phyloP scores from a whole-genome alignment of 92 coral and sea anemone species.

The Zoanthus sansibaricus region DNA sequence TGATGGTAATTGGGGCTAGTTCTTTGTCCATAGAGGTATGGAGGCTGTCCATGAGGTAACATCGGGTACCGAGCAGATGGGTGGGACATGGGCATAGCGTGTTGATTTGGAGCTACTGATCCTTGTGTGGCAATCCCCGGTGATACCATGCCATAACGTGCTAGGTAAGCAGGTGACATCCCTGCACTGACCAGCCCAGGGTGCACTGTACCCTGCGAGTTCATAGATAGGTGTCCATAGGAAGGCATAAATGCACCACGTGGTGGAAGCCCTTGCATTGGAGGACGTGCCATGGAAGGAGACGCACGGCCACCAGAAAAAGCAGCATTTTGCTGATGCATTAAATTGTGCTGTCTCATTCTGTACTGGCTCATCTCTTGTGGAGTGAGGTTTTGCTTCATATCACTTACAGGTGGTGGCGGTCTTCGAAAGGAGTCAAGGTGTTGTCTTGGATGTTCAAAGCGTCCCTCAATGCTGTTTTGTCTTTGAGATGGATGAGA shows the following conservation, averaged over 20 bases:
- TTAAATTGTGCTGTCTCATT: slow-evolving; percentile 41
- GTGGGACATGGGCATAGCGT: slow-evolving; percentile 63
- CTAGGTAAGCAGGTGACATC: slow-evolving; percentile 31
- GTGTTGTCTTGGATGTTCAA: slow-evolving; percentile 17
- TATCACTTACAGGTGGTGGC: slow-evolving; percentile 29
- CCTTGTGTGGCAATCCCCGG: slow-evolving; percentile 58
- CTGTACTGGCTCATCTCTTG: slow-evolving; percentile 51
- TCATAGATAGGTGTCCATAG: slow-evolving; percentile 65
- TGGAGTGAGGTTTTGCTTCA: slow-evolving; percentile 48
- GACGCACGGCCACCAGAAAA: slow-evolving; percentile 22
- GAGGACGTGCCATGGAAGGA: slow-evolving; percentile 18
- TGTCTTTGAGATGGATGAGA: slow-evolving; percentile 8
- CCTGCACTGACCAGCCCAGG: slow-evolving; percentile 64
- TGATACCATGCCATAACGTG: slow-evolving; percentile 58
- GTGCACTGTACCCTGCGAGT: slow-evolving; percentile 52
- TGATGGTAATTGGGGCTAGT: slow-evolving; percentile 67
- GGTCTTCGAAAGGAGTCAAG: slow-evolving; percentile 29
- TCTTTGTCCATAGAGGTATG: slow-evolving; percentile 64
- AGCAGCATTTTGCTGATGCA: slow-evolving; percentile 26
- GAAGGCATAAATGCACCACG: slow-evolving; percentile 48
- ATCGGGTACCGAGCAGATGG: slow-evolving; percentile 63
- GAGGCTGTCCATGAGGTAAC: slow-evolving; percentile 74
- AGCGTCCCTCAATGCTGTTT: slow-evolving; percentile 17
- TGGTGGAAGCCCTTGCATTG: slow-evolving; percentile 58
- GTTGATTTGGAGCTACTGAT: slow-evolving; percentile 59